Percentiles rank a stretch among this genome's conserved stretches.
phyloP scores from a whole-genome alignment of 2,113 vertebrate species.

The Philantomba maxwellii region DNA sequence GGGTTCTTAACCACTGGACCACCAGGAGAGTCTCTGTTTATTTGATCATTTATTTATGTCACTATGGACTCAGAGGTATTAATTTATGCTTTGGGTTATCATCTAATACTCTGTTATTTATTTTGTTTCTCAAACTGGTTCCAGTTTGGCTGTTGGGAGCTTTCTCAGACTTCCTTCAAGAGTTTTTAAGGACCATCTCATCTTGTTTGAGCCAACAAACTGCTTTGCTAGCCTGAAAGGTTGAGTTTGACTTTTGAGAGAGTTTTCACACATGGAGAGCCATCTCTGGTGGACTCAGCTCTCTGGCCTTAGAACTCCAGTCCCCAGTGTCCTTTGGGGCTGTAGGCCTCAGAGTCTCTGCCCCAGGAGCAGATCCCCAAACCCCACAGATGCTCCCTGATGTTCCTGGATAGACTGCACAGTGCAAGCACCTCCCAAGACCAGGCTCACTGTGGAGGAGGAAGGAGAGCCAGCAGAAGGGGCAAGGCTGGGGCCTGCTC shows the following conservation, averaged over 20 bases:
- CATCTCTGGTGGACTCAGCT: background rate
- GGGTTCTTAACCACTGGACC: background rate
- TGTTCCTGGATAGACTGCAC: background rate
- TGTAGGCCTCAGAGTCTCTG: background rate
- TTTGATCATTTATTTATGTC: background rate
- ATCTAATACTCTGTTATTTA: background rate
- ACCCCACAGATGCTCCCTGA: accelerated
- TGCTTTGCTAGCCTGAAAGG: background rate
- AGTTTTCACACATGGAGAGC: background rate
- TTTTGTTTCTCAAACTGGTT: background rate
- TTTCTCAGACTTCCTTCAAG: background rate
- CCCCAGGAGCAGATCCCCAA: background rate
- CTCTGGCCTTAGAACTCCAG: background rate
- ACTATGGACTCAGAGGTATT: background rate
- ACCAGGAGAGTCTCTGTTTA: background rate
- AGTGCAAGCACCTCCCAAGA: background rate
- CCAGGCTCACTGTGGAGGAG: background rate
- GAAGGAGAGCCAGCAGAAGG: background rate
- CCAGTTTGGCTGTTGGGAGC: background rate
- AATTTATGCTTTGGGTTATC: background rate
- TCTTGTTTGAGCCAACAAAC: background rate
- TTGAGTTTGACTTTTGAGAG: background rate
- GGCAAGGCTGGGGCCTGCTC: background rate
- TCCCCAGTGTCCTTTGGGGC: no score
- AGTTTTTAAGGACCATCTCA: background rate